Evolutionary conservation across 2,797 vertebrate species (phyloP).

Genomic region (Molossus alvarezi): DNA sequence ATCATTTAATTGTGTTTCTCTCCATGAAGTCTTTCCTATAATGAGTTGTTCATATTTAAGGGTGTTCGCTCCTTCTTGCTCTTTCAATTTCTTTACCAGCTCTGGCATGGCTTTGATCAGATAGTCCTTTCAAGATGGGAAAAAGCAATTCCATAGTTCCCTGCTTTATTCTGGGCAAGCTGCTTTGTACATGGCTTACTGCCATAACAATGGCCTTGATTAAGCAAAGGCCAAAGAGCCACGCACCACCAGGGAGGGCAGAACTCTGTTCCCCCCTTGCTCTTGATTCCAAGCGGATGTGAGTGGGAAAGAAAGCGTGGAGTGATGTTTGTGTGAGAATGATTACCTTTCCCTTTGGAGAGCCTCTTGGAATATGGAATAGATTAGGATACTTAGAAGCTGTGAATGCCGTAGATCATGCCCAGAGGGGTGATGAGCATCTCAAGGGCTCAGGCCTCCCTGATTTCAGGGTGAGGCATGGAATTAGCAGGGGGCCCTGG

Average conservation of each 20-base stretch:
- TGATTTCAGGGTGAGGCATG: conserved; percentile 85
- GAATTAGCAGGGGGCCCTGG: conserved; percentile 72
- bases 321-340: conserved; percentile 59
- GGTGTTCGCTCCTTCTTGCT: neutral
- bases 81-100: conserved; percentile 49
- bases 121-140: conserved; percentile 82
- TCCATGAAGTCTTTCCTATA: neutral
- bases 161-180: conserved; percentile 85
- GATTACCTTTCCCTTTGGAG: conserved; percentile 60
- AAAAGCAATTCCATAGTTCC: conserved; percentile 81
- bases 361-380: conserved; percentile 82
- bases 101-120: conserved; percentile 78
- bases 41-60: neutral
- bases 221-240: conserved; percentile 82
- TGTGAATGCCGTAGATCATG: conserved; percentile 72
- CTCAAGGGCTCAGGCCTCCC: conserved; percentile 82
- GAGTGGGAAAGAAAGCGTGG: conserved; percentile 73
- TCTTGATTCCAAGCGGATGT: conserved; percentile 71
- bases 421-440: conserved; percentile 63
- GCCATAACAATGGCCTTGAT: conserved; percentile 82
- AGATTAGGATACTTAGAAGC: conserved; percentile 80
- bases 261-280: conserved; percentile 1
- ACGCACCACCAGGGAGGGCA: conserved; percentile 38
- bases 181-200: conserved; percentile 80
- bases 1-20: neutral